Base-by-base conservation (phyloP, 2,113 vertebrate genomes). In the Hydrolagus affinis region DNA sequence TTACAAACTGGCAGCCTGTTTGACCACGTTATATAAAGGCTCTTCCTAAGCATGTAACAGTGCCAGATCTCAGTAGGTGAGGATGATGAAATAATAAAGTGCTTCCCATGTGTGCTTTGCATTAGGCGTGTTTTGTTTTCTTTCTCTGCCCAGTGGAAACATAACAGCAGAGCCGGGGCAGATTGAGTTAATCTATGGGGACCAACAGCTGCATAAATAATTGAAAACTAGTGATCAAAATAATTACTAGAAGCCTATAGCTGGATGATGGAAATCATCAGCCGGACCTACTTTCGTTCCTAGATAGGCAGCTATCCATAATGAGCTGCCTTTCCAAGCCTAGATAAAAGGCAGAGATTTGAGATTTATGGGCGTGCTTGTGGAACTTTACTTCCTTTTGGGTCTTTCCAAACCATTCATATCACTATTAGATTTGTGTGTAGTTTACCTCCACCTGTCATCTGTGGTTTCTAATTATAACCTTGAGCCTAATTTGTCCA, bases 51-150 rank as follows among this genome's bases (percentile, higher is more conserved):
- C 91, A 89, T 89, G 91, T 91, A 91, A 92, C 91, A 88, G 86
- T 94, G 95, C 96, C 97, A 98, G 96, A 94, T 93, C 96, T 95
- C 95, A 91, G 93, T 95, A 97, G 97, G 97, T 97, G 97, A 97
- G 95, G 95, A 96, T 97, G 97, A 98, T 96, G 96, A 96, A 97
- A 96, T 97, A 96, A 97, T 97, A 97, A 97, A 95, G 96, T 94
- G 96, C 97, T 98, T 98, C 97, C 96, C 94, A 95, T 96, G 95
- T 97, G 95, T 97, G 96, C 97, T 98, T 98, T 98, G 98, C 97
- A 98, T 99, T 98, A 98, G 95, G 87, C 88, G 90, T 93, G 91
- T 96, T 97, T 97, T 95, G 94, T 95, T 98, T 96, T 96, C 95
- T 95, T 96, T 96, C 95, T 95, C 97, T 96, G 95, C 95, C 94